Evolutionary conservation across 2,113 vertebrate genomes (phyloP).

Genomic region (Acinonyx jubatus): DNA sequence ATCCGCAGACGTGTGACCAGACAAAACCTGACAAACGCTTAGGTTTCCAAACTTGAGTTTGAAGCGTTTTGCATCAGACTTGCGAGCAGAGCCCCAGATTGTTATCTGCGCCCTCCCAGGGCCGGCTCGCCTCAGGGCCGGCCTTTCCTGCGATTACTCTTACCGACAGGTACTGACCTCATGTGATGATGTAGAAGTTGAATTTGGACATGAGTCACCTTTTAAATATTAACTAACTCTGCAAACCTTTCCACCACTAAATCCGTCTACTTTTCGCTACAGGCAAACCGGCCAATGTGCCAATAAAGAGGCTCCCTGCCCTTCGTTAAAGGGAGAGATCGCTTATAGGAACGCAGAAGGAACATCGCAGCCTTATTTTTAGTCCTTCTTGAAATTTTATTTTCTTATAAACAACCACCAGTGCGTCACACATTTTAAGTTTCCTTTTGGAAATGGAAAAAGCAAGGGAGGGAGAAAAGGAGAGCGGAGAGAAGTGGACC

Average conservation of each 20-base stretch:
- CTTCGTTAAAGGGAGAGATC: fast-evolving
- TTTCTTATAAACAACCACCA: neutral
- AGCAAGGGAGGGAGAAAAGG: neutral
- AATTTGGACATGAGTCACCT: neutral
- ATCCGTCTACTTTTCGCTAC: neutral
- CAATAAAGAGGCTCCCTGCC: no score
- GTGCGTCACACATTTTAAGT: neutral
- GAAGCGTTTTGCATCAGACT: fast-evolving
- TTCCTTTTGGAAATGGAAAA: neutral
- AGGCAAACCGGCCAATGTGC: fast-evolving
- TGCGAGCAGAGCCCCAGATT: neutral
- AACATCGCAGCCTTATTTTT: fast-evolving
- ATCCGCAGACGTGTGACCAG: neutral
- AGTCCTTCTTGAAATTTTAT: no score
- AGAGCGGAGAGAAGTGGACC: fast-evolving
- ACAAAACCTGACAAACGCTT: neutral
- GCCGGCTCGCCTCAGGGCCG: fast-evolving
- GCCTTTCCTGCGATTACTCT: neutral
- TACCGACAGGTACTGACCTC: neutral
- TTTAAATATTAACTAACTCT: neutral
- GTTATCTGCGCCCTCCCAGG: fast-evolving
- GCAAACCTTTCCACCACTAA: neutral
- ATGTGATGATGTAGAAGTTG: neutral
- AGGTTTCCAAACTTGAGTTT: neutral
- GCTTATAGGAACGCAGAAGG: fast-evolving